Base-by-base conservation (phyloP, 2,797 vertebrate genomes). In the Oreortyx pictus region DNA sequence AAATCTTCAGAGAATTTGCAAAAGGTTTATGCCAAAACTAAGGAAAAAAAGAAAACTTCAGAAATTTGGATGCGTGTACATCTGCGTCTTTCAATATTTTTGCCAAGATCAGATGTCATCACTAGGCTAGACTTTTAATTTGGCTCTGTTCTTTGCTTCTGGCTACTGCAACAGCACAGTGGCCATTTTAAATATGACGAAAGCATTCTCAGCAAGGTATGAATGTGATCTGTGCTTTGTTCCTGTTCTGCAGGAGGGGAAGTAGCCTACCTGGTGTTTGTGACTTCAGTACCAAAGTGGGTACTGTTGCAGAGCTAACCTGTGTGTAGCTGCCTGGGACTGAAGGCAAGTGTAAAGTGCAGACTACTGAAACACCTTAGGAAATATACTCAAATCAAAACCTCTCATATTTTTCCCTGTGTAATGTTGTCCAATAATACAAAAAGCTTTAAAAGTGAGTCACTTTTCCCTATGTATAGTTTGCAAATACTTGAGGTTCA, bases 11-110 rank as follows among this genome's bases (percentile, higher is more conserved):
- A 46, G 72, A 84, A 67, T 59, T 19, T 79, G 13, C 33, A 79
- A 62, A 59, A 82, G 56, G 17, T 2, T 76, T 79, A 90, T 54
- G 17, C 71, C 56, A 84, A 84, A 89, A 90, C 20, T 24, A 72
- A 82, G 24, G 16, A 6, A 27, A 8, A 11, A 24, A 78, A 66
- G 39, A 41, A 8, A 54, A 18, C 54, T 33, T 4, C 10, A 59
- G 17, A 56, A 6, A 86, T 64, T 67, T 83, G 47, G 67, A 8
- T 72, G 50, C 25, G 6, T 52, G 33, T 74, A 19, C 0, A 1
- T 33, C 19, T 20, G 23, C 29, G 18, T 35, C 43, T 52, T 61
- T 46, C 49, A 50, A n/a, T 74, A 68, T 46, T 39, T 79, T 52
- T 52, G 67, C 49, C 49, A 78, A 64, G 49, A 68, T 25, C 44